A percentile compares a stretch with the other conserved stretches of the same genome.
Conservation (phyloP, 1,140 invertebrate species). For the Adoxophyes honmai region DNA sequence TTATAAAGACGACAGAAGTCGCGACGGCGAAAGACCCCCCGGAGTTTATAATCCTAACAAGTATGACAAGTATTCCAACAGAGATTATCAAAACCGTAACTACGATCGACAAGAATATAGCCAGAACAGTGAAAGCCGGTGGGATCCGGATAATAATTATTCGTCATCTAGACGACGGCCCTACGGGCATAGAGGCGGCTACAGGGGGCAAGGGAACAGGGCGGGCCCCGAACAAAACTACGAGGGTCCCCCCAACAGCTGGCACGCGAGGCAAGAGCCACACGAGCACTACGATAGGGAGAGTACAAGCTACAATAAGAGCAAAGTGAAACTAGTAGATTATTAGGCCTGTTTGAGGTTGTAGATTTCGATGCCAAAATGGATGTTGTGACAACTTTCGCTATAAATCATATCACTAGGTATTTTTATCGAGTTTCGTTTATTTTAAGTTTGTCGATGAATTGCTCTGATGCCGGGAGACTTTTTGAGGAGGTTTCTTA, state of each 20-base stretch:
- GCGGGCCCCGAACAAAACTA: slow-evolving; percentile 20
- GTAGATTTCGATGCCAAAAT: slow-evolving; percentile 1
- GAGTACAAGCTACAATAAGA: slow-evolving; percentile 25
- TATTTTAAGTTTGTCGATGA: background rate
- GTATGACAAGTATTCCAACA: slow-evolving; percentile 30
- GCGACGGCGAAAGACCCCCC: slow-evolving; percentile 32
- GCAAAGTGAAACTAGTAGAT: slow-evolving; percentile 62
- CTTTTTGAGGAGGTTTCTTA: background rate
- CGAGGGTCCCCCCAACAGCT: slow-evolving; percentile 23
- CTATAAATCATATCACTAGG: background rate
- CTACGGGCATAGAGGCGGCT: slow-evolving; percentile 29
- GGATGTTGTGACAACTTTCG: background rate
- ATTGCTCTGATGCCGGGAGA: background rate
- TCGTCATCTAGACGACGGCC: slow-evolving; percentile 28
- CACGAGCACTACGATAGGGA: slow-evolving; percentile 17
- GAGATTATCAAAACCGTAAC: slow-evolving; percentile 26
- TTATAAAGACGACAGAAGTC: slow-evolving; percentile 29
- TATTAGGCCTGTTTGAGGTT: slow-evolving; percentile 32
- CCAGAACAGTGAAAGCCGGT: slow-evolving; percentile 25
- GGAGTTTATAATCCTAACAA: slow-evolving; percentile 27
- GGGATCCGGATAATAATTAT: slow-evolving; percentile 33
- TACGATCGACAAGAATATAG: slow-evolving; percentile 23
- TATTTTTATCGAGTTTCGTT: background rate
- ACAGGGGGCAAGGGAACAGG: slow-evolving; percentile 27
- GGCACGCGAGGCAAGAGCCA: slow-evolving; percentile 8